A percentile compares a stretch with the other conserved stretches of the same genome.
Conservation (phyloP, 2,888 invertebrate genomes). For the Crocallis elinguaria region DNA sequence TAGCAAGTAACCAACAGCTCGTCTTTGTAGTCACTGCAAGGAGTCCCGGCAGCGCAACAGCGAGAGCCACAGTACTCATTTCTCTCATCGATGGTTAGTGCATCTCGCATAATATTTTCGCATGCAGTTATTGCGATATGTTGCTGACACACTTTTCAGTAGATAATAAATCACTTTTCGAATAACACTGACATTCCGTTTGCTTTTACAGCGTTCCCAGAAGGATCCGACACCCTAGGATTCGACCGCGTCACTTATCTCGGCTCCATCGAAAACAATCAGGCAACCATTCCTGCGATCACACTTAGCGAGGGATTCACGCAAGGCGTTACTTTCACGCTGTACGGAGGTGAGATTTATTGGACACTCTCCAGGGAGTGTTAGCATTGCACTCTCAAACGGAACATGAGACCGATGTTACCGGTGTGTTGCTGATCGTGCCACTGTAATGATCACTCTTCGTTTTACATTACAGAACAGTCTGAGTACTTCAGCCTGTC, state of each 20-base stretch:
- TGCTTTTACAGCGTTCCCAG: constrained; percentile 7
- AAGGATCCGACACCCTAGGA: constrained; percentile 24
- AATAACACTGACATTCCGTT: neutral
- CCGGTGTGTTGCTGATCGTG: neutral
- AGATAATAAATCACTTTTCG: too few relatives aligned
- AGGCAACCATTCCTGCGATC: constrained; percentile 34
- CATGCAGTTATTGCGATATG: too few relatives aligned
- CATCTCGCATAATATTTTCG: too few relatives aligned
- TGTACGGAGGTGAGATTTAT: constrained; percentile 47
- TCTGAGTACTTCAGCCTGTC: constrained; percentile 11
- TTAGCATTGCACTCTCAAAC: too few relatives aligned
- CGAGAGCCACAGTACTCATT: constrained; percentile 41
- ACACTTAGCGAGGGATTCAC: constrained; percentile 44
- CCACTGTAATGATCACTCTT: neutral
- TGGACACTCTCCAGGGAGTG: too few relatives aligned
- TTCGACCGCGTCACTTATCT: constrained; percentile 40
- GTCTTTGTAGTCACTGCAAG: constrained; percentile 33
- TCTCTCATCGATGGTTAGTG: constrained; percentile 29
- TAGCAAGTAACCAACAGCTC: constrained; percentile 41
- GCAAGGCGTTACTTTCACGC: constrained; percentile 37
- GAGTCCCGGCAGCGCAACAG: constrained; percentile 33
- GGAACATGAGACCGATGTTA: too few relatives aligned
- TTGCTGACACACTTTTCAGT: too few relatives aligned
- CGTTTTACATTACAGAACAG: constrained; percentile 15
- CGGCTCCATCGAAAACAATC: constrained; percentile 36